Base-by-base conservation (phyloP, 30 jellyfish, hydroid and myxozoan species). In the Aurelia aurita region DNA sequence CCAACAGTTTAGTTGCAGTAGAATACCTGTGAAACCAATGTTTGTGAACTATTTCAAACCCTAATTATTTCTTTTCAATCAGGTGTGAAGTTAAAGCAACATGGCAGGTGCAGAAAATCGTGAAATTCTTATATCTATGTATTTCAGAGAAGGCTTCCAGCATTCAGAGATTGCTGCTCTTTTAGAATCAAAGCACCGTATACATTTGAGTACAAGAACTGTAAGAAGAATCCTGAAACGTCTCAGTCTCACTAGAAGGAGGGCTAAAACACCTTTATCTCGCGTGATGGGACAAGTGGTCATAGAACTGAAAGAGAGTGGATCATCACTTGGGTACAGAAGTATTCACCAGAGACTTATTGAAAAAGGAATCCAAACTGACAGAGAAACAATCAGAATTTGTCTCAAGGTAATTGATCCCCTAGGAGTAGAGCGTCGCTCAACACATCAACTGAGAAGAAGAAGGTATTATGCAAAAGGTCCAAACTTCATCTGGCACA, bases 401-500 rank as follows among this genome's bases (percentile, higher is more conserved):
- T 14, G 29, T 16, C 32, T 26, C 15, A 23, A 79, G 3, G 54
- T 23, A 32, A 66, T 47, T n/a, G 87, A 74, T 55, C 82, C 87
- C 22, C 58, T 22, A 12, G 78, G 87, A 22, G 60, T 45, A 25
- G 22, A 47, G 25, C 49, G 6, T 45, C 47, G 87, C 44, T 23
- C 16, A 22, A 28, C 77, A 31, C 20, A 54, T 7, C 77, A 43
- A 10, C 55, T 74, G 12, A 74, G 53, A 32, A 31, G 90, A 61
- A 61, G 90, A 65, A 58, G 32, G 54, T 79, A 79, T 64, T 3
- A 79, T 34, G 61, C 29, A 2, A 35, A 25, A 35, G 72, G 84
- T 26, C 90, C 90, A n/a, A 79, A 79, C 68, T 64, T 61, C 16
- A 63, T 58, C 53, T 79, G 85, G 47, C 47, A 35, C 47, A 35